Percentiles rank a stretch among this genome's conserved stretches.
Conservation (phyloP, 2,888 invertebrate genomes). For the Exocentrus adspersus region DNA sequence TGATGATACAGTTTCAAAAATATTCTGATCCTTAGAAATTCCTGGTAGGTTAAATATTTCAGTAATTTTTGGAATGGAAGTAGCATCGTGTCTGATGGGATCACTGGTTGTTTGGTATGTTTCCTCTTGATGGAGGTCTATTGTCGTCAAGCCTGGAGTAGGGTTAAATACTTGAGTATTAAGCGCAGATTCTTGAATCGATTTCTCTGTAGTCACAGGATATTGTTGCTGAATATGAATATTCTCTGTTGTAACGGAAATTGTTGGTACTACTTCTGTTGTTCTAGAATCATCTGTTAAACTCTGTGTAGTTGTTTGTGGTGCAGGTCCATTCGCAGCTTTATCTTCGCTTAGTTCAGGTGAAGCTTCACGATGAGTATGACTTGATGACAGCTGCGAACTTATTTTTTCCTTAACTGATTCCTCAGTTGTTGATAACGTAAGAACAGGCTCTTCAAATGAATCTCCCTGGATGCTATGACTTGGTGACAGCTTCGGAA, state of each 20-base stretch:
- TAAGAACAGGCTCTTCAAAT: too few relatives aligned
- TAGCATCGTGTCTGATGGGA: background rate
- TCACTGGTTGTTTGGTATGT: background rate
- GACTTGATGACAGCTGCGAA: background rate
- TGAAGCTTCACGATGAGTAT: background rate
- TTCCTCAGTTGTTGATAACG: background rate
- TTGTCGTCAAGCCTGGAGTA: background rate
- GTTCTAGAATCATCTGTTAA: slow-evolving; percentile 21
- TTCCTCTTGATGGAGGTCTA: background rate
- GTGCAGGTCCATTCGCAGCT: background rate
- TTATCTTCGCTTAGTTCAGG: background rate
- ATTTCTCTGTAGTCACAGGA: background rate
- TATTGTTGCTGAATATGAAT: background rate
- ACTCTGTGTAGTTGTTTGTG: background rate
- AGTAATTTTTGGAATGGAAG: background rate
- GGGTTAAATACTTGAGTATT: background rate
- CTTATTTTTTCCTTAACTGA: background rate
- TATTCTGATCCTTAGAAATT: background rate
- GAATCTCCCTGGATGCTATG: too few relatives aligned
- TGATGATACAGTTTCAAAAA: background rate
- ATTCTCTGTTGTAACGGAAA: background rate
- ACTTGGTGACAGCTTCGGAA: too few relatives aligned
- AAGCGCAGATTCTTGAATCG: background rate
- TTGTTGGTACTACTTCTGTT: slow-evolving; percentile 14
- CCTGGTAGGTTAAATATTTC: background rate